These are phyloP conservation scores for Colletes gigas DNA, from an alignment of 1,140 invertebrate genomes.

Conservation along the genomic window DNA sequence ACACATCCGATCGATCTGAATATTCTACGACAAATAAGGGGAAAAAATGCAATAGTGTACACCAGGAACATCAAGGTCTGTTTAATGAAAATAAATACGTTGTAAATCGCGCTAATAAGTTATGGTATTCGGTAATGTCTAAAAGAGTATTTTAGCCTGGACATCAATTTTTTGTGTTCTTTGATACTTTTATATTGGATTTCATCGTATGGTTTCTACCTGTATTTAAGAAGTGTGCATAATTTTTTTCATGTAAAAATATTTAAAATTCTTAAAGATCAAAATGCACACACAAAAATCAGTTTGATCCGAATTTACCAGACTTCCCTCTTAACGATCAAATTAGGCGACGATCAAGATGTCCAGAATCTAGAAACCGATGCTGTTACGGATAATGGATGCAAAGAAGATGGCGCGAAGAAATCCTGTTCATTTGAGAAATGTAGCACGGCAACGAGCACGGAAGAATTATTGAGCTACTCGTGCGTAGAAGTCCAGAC, in stretches of 20 bases:
- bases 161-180: too few relatives aligned
- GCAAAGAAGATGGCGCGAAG: neutral
- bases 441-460: constrained; percentile 75
- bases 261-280: too few relatives aligned
- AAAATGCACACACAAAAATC: too few relatives aligned
- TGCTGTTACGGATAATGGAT: neutral
- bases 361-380: neutral
- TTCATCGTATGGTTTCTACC: too few relatives aligned
- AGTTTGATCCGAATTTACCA: too few relatives aligned
- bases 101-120: too few relatives aligned
- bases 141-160: too few relatives aligned
- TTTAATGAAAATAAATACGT: neutral
- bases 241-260: too few relatives aligned
- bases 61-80: neutral
- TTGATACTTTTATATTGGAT: too few relatives aligned
- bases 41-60: constrained; percentile 4
- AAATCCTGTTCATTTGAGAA: constrained; percentile 27
- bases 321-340: neutral
- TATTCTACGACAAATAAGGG: neutral
- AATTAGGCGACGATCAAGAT: constrained; percentile 2
- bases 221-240: too few relatives aligned
- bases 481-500: constrained; percentile 77
- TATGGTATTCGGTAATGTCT: too few relatives aligned
- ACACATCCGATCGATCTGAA: constrained; percentile 20
- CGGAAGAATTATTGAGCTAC: constrained; percentile 72